Evolutionary conservation across 2,113 vertebrate genomes (phyloP), one percentile per base, ranked within the genome.

Genomic region (Oncorhynchus kisutch): DNA sequence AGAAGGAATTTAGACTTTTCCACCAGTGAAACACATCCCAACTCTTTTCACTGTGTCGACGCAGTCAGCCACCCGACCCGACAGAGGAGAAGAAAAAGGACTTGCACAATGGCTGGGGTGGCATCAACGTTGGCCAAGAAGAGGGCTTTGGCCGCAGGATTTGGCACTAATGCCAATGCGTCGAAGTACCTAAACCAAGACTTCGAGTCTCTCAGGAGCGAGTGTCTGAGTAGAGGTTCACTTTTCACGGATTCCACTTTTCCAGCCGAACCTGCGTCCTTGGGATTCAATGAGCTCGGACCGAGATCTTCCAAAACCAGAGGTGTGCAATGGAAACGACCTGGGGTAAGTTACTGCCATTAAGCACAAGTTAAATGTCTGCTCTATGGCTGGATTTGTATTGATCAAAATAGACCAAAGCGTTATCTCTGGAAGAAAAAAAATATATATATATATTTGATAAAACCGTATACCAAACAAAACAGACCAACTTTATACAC

Each of bases 221-320:
- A 93, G 71, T 94, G 93, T 66, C 76, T 89, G 74, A 75, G 87
- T 11, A 5, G 83, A 0, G 93, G 94, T 0, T 74, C 67, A 0
- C 92, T 98, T 0, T 97, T 97, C 87, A 91, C 91, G 64, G 96
- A 97, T 86, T 92, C 94, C 0, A 86, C 86, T 48, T 98, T 97
- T 81, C 92, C 96, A 18, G 95, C 95, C 0, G 93, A 90, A 27
- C 91, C 94, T 0, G 94, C 95, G 1, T 80, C 90, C 0, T 85
- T 98, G 87, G 96, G 96, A 70, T 96, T 94, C 80, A 92, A 60
- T 0, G 96, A 97, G 2, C 91, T 98, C 29, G 95, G 95, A 57
- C 93, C 90, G 0, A 71, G 71, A 65, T 96, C 96, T 18, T 54
- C 31, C n/a, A 95, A 96, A 78, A 94, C 91, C 29, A 88, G 82